These are phyloP conservation scores for Archocentrus centrarchus DNA, from an alignment of 2,113 vertebrate species.

Conservation along the genomic window DNA sequence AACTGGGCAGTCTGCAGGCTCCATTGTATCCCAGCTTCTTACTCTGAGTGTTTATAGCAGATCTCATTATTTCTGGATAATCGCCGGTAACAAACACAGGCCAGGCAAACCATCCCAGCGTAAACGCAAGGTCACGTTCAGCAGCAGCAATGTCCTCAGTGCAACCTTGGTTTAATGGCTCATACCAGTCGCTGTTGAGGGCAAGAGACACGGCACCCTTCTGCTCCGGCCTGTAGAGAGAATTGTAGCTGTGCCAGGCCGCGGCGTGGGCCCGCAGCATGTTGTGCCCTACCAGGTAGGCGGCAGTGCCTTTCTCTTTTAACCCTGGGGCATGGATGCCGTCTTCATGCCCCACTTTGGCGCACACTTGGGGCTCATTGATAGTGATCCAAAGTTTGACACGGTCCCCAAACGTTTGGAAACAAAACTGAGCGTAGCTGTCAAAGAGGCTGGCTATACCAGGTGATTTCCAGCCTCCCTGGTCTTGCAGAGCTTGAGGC, in stretches of 20 bases:
- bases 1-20: conserved; percentile 76
- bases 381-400: conserved; percentile 87
- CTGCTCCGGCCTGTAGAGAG: conserved; percentile 76
- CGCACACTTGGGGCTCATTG: conserved; percentile 81
- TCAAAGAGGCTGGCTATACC: conserved; percentile 76
- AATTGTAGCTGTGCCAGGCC: conserved; percentile 84
- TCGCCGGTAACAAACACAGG: conserved; percentile 85
- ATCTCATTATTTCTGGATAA: conserved; percentile 84
- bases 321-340: conserved; percentile 76
- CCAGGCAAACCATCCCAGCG: conserved; percentile 84
- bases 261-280: conserved; percentile 82
- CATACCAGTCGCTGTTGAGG: conserved; percentile 81
- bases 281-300: conserved; percentile 82
- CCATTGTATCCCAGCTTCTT: conserved; percentile 67
- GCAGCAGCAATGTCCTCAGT: conserved; percentile 72
- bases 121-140: conserved; percentile 77
- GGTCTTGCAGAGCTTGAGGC: conserved; percentile 83
- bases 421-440: conserved; percentile 84
- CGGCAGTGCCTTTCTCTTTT: conserved; percentile 71
- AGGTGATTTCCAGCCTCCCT: conserved; percentile 80
- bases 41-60: conserved; percentile 74
- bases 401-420: conserved; percentile 83
- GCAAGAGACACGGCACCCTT: conserved; percentile 77
- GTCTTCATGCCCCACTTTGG: conserved; percentile 75
- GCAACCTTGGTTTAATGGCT: conserved; percentile 71